Evolutionary conservation across 2,113 vertebrate genomes (phyloP), one percentile per base, ranked within the genome.

Genomic region (Prinia subflava): DNA sequence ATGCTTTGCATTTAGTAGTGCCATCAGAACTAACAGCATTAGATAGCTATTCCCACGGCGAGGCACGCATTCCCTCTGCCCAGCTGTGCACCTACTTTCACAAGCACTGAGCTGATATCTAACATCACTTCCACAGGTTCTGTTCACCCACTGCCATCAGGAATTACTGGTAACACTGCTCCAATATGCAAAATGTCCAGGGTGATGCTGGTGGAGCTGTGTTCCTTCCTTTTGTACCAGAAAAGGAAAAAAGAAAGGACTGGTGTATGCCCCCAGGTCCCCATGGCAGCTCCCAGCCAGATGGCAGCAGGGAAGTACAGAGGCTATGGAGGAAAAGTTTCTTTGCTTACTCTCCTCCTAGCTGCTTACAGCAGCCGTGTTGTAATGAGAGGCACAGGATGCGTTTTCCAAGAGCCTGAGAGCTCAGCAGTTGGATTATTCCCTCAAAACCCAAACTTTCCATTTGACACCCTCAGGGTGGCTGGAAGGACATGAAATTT

Each of bases 1-100:
- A 82, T 86, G 94, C 81, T 87, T 81, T 77, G 39, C 75, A 77
- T 94, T 93, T 82, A 92, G 88, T 57, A 57, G 55, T 74, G 90
- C 75, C 82, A 85, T 91, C 69, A 60, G 77, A 73, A 80, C 76
- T 91, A 94, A 82, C 85, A 75, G 57, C 25, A 23, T 47, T 20
- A 70, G 83, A 63, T 65, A 47, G 69, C 37, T 88, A 67, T 70
- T 97, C 90, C 94, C 76, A 62, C 0, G 2, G 83, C 0, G 4
- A 68, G 74, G 41, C 60, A 6, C 0, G 0, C 2, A 0, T 15
- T 93, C 57, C 67, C 76, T 69, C 56, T 87, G 77, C 91, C 75
- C 73, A 82, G 76, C 57, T 87, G 49, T 23, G 52, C 84, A 15
- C 4, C 4, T 15, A 73, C 35, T 73, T 85, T 5, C 37, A 41